A percentile compares a stretch with the other conserved stretches of the same genome.
Evolutionary conservation across 2,888 invertebrate species (phyloP).

Genomic region (Aspidiotus destructor): DNA sequence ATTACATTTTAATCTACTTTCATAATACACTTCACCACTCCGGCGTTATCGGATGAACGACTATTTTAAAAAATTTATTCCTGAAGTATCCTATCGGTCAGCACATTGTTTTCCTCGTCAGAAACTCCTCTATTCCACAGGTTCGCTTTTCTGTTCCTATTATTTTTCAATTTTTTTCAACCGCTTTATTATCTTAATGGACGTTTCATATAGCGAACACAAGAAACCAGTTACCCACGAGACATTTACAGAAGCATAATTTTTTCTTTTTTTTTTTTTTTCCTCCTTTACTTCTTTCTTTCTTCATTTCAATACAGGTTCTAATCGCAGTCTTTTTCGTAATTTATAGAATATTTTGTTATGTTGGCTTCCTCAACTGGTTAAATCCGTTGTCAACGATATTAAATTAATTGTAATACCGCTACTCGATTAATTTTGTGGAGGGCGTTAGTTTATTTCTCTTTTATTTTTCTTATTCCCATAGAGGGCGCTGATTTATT

Average conservation of each 20-base stretch:
- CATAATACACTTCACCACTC: background rate
- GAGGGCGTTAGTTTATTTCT: conserved; percentile 28
- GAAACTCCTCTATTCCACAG: background rate
- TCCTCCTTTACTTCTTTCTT: conserved; percentile 1
- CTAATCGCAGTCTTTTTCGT: conserved; percentile 8
- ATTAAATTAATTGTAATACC: conserved; percentile 31
- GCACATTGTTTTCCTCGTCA: conserved; percentile 9
- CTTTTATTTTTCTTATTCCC: background rate
- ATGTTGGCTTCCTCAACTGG: conserved; percentile 30
- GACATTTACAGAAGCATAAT: conserved; percentile 32
- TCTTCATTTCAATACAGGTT: conserved; percentile 8
- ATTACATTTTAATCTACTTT: conserved; percentile 15
- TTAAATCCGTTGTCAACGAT: conserved; percentile 32
- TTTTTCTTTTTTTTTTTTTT: conserved; percentile 11
- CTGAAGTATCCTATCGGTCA: background rate
- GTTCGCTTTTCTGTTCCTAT: conserved; percentile 1
- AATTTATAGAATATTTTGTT: conserved; percentile 32
- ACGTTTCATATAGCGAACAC: conserved; percentile 25
- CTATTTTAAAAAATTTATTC: conserved; percentile 10
- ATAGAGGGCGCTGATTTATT: conserved; percentile 31
- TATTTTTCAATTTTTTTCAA: conserved; percentile 24
- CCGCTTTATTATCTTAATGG: conserved; percentile 32
- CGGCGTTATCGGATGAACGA: conserved; percentile 6
- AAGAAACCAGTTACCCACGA: conserved; percentile 31
- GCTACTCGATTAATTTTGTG: conserved; percentile 29